Conservation (phyloP, 1,140 invertebrate species). For the Asobara japonica region DNA sequence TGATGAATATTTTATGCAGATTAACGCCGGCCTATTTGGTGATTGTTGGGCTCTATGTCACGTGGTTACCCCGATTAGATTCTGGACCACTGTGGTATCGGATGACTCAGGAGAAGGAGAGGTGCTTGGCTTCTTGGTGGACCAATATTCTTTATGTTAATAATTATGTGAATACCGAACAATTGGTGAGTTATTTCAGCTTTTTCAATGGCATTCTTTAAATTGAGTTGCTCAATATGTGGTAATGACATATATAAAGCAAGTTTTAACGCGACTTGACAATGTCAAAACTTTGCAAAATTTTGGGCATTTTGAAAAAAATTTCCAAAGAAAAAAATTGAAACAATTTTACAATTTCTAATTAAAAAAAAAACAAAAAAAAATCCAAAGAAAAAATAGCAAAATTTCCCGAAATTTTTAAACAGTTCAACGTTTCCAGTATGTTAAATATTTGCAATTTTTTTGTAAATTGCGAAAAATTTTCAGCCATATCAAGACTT, state of each 20-base stretch:
- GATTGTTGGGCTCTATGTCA: constrained; percentile 76
- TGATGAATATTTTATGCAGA: constrained; percentile 56
- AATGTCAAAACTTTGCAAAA: too few species aligned
- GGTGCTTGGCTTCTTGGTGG: constrained; percentile 84
- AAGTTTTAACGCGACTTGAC: too few species aligned
- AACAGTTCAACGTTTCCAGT: too few species aligned
- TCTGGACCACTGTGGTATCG: constrained; percentile 75
- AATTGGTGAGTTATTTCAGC: constrained; percentile 66
- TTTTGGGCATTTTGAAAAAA: too few species aligned
- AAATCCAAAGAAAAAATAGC: too few species aligned
- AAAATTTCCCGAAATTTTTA: too few species aligned
- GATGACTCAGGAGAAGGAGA: constrained; percentile 70
- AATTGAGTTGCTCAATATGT: not conserved
- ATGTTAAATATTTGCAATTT: too few species aligned
- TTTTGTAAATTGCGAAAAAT: too few species aligned
- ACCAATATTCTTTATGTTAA: constrained; percentile 86
- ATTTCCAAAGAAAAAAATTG: too few species aligned
- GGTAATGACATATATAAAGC: not conserved
- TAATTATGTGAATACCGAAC: constrained; percentile 78
- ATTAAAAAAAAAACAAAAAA: too few species aligned
- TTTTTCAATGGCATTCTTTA: not conserved
- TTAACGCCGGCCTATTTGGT: constrained; percentile 77
- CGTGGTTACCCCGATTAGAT: constrained; percentile 72
- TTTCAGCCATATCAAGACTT: too few species aligned
- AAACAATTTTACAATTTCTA: too few species aligned